Base-by-base conservation (phyloP, 2,888 invertebrate genomes). In the Quadroppia sp. region DNA sequence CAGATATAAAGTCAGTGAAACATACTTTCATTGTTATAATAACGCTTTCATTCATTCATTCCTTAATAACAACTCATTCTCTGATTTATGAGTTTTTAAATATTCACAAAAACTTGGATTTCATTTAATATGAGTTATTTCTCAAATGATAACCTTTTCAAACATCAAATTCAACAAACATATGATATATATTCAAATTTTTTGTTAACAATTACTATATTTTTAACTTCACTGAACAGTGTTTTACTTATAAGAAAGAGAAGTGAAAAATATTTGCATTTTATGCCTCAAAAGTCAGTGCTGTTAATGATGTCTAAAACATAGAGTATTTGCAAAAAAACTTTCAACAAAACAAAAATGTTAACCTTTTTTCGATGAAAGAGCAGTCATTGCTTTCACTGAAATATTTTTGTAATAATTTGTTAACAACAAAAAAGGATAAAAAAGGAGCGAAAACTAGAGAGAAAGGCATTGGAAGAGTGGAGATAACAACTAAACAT, bases 211-310 rank as follows among this genome's bases (percentile, higher is more conserved):
- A 36, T 7, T 7, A 36, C 36, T 11, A 36, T 11, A 7, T 36
- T 36, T 36, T 36, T 36, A 11, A n/a, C n/a, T 36, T 36, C 36
- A 36, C 36, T 36, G n/a, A n/a, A n/a, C n/a, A n/a, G n/a, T n/a
- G n/a, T n/a, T n/a, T n/a, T n/a, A n/a, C n/a, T n/a, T n/a, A n/a
- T n/a, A n/a, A n/a, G n/a, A n/a, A n/a, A n/a, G n/a, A n/a, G n/a
- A n/a, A n/a, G n/a, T n/a, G n/a, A n/a, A 53, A n/a, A 53, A 20
- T 53, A 53, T 53, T 53, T 53, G 53, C 53, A 56, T 56, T 28
- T 56, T 20, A 56, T 56, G 56, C 13, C 6, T 56, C 28, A 56
- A 17, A 56, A 28, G 30, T 56, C 11, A 56, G 13, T 28, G 56
- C 56, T 20, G 9, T 25, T 28, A 56, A 28, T 56, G 56, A n/a